Evolutionary conservation across 2,888 invertebrate species (phyloP), one percentile per base, ranked within the genome.

Genomic region (Barypeithes pellucidus): DNA sequence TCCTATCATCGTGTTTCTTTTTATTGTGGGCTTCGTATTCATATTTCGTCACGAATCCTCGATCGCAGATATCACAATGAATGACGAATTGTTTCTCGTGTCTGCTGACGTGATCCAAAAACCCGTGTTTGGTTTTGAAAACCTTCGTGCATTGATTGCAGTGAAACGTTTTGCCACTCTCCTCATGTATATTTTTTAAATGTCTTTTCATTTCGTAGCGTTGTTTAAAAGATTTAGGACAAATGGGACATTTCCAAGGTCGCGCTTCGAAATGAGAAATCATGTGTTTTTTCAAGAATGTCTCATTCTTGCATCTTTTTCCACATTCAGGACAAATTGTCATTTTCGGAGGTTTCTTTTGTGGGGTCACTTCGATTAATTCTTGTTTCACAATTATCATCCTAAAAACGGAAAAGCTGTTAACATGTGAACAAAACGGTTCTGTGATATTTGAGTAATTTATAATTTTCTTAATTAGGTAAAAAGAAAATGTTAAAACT

Each of bases 111-210:
- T 89, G 89, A 0, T 88, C 87, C 57, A 88, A 88, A 52, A 77
- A 77, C 1, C 80, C 80, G 14, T 79, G 80, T 62, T 81, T 81
- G 1, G 81, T 79, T 73, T 78, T 77, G 75, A 90, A 88, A 61
- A 88, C 88, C 78, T 89, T 89, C 0, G 89, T 88, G 74, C 91
- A 91, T 0, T 89, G 83, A 0, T 88, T 85, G 77, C 91, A 91
- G 47, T 79, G 73, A 73, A 77, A 79, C 11, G 57, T 63, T 61
- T 66, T 67, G n/a, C 73, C 33, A 29, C 62, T 60, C 16, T 75
- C 11, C 57, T 59, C 39, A 67, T 75, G 75, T 3, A 75, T 66
- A 3, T 60, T 50, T 7, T 33, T 39, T 14, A 72, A 79, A 67
- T 81, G 82, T 47, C 80, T 78, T 22, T 80, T 72, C 52, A 78